These are phyloP conservation scores for Galleria mellonella DNA, from an alignment of 1,140 invertebrate genomes.

Conservation along the genomic window DNA sequence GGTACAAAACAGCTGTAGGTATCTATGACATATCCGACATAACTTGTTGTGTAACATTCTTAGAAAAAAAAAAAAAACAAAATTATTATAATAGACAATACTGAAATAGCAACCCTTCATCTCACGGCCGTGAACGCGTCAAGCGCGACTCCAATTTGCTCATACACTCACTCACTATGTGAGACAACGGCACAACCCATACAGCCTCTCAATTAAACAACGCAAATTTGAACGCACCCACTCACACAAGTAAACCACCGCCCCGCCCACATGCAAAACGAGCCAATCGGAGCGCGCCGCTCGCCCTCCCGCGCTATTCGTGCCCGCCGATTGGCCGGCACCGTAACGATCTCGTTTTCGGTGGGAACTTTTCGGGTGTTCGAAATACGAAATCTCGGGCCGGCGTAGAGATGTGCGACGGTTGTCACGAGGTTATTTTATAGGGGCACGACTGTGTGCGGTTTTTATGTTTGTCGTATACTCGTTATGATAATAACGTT, in stretches of 20 bases:
- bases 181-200: slow-evolving; percentile 15
- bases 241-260: slow-evolving; percentile 9
- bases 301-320: slow-evolving; percentile 40
- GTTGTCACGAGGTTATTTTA: slow-evolving; percentile 48
- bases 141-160: slow-evolving; percentile 4
- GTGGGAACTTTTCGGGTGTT: slow-evolving; percentile 64
- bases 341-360: slow-evolving; percentile 47
- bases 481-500: slow-evolving; percentile 64
- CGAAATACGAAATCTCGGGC: slow-evolving; percentile 49
- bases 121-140: too few relatives aligned
- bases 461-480: slow-evolving; percentile 47
- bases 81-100: too few relatives aligned
- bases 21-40: too few relatives aligned
- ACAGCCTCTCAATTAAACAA: slow-evolving; percentile 22
- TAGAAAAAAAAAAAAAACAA: too few relatives aligned
- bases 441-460: slow-evolving; percentile 43
- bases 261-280: slow-evolving; percentile 11
- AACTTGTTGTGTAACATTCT: too few relatives aligned
- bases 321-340: slow-evolving; percentile 32
- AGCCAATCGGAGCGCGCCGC: slow-evolving; percentile 41
- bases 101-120: too few relatives aligned
- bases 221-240: slow-evolving; percentile 17
- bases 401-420: slow-evolving; percentile 52
- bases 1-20: too few relatives aligned
- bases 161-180: background rate